Conservation (phyloP, 2,888 invertebrate species). For the Argyresthia albistria region DNA sequence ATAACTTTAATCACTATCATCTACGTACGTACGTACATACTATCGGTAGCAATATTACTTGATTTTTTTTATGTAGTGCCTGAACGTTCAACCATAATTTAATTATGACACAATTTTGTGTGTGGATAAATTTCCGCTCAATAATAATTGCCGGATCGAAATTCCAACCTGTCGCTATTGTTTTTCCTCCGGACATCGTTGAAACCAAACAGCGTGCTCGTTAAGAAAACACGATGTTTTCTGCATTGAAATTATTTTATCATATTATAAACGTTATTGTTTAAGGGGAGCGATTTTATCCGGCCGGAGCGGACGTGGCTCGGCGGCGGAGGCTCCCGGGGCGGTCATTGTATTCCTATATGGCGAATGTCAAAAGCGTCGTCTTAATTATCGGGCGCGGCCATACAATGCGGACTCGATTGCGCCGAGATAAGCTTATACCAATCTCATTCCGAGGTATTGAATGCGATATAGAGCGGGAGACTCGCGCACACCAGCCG, state of each 20-base stretch:
- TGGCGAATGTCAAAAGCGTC: slow-evolving; percentile 72
- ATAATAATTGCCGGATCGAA: neutral
- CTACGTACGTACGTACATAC: too few species aligned
- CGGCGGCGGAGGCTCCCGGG: slow-evolving; percentile 42
- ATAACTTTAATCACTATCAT: too few species aligned
- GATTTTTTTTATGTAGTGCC: too few species aligned
- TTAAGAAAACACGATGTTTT: slow-evolving; percentile 62
- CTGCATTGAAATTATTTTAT: slow-evolving; percentile 65
- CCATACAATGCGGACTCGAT: slow-evolving; percentile 68
- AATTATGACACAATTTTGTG: neutral
- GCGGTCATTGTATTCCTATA: slow-evolving; percentile 72
- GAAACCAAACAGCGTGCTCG: slow-evolving; percentile 28
- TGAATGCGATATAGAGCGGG: slow-evolving; percentile 46
- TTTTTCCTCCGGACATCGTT: neutral
- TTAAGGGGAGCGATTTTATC: slow-evolving; percentile 64
- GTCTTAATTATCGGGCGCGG: slow-evolving; percentile 71
- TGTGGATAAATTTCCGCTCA: neutral
- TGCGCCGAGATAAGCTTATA: slow-evolving; percentile 65
- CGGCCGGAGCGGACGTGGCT: slow-evolving; percentile 26
- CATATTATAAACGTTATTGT: slow-evolving; percentile 62
- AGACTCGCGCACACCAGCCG: slow-evolving; percentile 18
- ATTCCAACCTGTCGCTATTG: neutral
- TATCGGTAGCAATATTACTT: too few species aligned
- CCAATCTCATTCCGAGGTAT: slow-evolving; percentile 44
- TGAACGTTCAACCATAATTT: too few species aligned